Percentiles rank a stretch among this genome's conserved stretches.
phyloP scores from a whole-genome alignment of 2,113 vertebrate species.

The Dendropsophus ebraccatus region DNA sequence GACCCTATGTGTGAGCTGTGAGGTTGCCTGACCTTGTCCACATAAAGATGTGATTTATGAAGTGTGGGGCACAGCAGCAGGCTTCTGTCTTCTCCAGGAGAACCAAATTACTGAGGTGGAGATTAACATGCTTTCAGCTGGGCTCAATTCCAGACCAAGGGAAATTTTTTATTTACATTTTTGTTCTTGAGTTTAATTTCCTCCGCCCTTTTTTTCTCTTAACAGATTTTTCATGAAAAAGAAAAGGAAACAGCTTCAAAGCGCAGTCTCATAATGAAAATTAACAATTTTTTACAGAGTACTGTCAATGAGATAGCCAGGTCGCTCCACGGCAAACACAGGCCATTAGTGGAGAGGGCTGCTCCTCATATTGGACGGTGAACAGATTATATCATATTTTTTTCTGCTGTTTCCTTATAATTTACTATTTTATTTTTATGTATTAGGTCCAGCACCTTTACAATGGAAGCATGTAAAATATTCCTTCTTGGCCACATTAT shows the following conservation, averaged over 20 bases:
- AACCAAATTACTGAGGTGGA: slow-evolving; percentile 99
- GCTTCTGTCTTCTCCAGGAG: slow-evolving; percentile 98
- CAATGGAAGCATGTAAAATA: too few species aligned
- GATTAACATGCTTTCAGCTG: slow-evolving; percentile 96
- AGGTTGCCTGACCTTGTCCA: slow-evolving; percentile 96
- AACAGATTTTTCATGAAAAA: slow-evolving; percentile 59
- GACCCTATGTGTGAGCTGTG: slow-evolving; percentile 87
- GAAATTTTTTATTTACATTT: slow-evolving; percentile 93
- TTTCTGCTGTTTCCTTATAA: neutral
- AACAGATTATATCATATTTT: neutral
- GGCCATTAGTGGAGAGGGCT: slow-evolving; percentile 11
- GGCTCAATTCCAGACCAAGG: slow-evolving; percentile 91
- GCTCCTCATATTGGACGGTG: slow-evolving; percentile 27
- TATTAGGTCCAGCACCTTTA: neutral
- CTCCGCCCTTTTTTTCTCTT: slow-evolving; percentile 66
- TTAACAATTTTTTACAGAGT: slow-evolving; percentile 2
- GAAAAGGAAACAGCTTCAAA: slow-evolving; percentile 36
- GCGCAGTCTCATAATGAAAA: slow-evolving; percentile 8
- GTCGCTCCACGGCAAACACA: neutral
- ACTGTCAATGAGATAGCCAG: neutral
- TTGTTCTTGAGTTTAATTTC: slow-evolving; percentile 91
- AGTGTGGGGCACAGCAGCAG: slow-evolving; percentile 97
- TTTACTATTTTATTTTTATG: neutral
- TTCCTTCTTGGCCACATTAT: neutral
- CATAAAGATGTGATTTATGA: slow-evolving; percentile 99